Base-by-base conservation (phyloP, 2,888 invertebrate genomes). In the Limnephilus marmoratus region DNA sequence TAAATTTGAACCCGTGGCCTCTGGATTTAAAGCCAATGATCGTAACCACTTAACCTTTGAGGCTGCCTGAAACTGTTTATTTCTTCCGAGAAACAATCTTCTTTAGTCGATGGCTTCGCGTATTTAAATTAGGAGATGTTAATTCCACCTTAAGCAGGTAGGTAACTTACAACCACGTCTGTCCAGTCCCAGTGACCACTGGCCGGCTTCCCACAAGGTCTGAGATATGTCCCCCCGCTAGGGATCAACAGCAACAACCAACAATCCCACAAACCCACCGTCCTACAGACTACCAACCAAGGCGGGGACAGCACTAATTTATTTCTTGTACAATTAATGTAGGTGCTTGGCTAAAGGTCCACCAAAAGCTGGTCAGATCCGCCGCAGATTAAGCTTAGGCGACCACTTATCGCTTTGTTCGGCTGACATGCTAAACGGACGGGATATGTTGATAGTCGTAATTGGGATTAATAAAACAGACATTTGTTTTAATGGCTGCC, bases 291-390 rank as follows among this genome's bases (percentile, higher is more conserved):
- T 49, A 49, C 49, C 13, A 49, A 49, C 49, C 85, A 83, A 91
- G 81, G 90, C 81, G 92, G 90, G 91, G 92, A 92, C 92, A 91
- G 83, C 85, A 92, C 91, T 93, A 93, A 92, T 93, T 93, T 92
- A 93, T 93, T 92, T 90, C 82, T 90, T 93, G 89, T 89, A 92
- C 93, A 91, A 93, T 93, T 93, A 93, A 93, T 93, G 93, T 91
- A 31, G 90, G 49, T 82, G 83, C 83, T 83, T 83, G 9, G 34
- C 12, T n/a, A 89, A 81, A 90, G 83, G 83, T 45, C 81, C 53
- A 82, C 90, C 90, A 53, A 45, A 91, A 90, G 88, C 53, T 85
- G 88, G 80, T 81, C 90, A 88, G 90, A 81, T 92, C 90, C 45
- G 37, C 13, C 90, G 53, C 41, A 68, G 88, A 90, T 90, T 90